Base-by-base conservation (phyloP, 2,888 invertebrate species). In the Athalia circularis region DNA sequence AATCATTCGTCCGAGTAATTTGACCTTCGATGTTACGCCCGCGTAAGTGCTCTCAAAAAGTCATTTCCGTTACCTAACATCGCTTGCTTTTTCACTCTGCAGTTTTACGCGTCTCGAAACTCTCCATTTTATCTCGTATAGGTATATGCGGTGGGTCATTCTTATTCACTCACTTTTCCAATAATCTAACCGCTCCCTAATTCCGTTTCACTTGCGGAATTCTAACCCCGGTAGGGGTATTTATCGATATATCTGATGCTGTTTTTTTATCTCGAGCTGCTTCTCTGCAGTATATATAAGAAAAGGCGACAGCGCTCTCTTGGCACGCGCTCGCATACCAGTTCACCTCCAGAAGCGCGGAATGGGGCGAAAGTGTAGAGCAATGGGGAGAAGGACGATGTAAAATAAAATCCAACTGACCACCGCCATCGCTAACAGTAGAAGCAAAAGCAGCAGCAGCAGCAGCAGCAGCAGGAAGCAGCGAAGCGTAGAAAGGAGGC, bases 331-430 rank as follows among this genome's bases (percentile, higher is more conserved):
- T 52, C 7, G 7, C 11, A 52, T 52, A 52, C 8, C 11, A 11
- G 52, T 52, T 7, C 11, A 52, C 54, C 11, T 54, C 7, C 54
- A 11, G 65, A 13, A 6, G 5, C n/a, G 47, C 65, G 7, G n/a
- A 45, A 65, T 47, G 9, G 43, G 52, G 52, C 68, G 52, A 68
- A 68, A 50, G 52, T 68, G 50, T 52, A 47, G 29, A 52, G 29
- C 68, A 52, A 50, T 59, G 57, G 45, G 6, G 29, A 29, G 52
- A 72, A 72, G 57, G 70, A 62, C 47, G 47, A 72, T 61, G 59
- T n/a, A 72, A 59, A 72, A 62, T 75, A 74, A 74, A 62, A 74
- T 62, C 50, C 74, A 48, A 62, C 62, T 62, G 48, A 57, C 72
- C 45, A 59, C 72, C 48, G 57, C 61, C 62, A 59, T 62, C 61